Base-by-base conservation (phyloP, 2,113 vertebrate genomes). In the Amphilophus citrinellus region DNA sequence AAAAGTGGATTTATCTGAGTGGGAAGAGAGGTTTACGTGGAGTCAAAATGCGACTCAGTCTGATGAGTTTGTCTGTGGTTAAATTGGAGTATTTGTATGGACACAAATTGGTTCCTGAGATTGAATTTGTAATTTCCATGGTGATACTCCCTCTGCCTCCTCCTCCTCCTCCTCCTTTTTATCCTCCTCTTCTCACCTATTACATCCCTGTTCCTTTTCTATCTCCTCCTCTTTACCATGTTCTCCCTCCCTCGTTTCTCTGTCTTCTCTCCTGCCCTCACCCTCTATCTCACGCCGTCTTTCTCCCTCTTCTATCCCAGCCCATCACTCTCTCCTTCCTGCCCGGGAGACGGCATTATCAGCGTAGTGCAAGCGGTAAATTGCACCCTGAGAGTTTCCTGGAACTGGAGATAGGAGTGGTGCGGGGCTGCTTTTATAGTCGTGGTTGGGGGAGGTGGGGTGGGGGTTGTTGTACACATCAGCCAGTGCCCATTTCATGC, bases 401-500 rank as follows among this genome's bases (percentile, higher is more conserved):
- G 1, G 56, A 92, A 95, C 93, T 95, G 93, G 91, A 88, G 96
- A 96, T 97, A 96, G 96, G 94, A 95, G 95, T 61, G 39, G 77
- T 79, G 76, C 22, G 14, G 71, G 77, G 42, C 73, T 83, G 63
- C 80, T 81, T 79, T 83, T 73, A 27, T 59, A 76, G 87, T 50
- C 14, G 57, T 75, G 47, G 87, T 77, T 62, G 60, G 65, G 71
- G 84, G 87, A 76, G 80, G 95, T 94, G 30, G 58, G 77, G 80
- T 63, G 53, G 66, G 80, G 87, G 73, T 32, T 97, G 97, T 96
- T 96, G 96, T 97, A 97, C 96, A 96, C 82, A 53, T 92, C 81
- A 27, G 87, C 94, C 53, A 6, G 30, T 15, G 32, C 86, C 77
- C 61, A 60, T 85, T 86, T 91, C 82, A 88, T 44, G 77, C 80